Evolutionary conservation across 2,113 vertebrate genomes (phyloP).

Genomic region (Muscicapa adusta): DNA sequence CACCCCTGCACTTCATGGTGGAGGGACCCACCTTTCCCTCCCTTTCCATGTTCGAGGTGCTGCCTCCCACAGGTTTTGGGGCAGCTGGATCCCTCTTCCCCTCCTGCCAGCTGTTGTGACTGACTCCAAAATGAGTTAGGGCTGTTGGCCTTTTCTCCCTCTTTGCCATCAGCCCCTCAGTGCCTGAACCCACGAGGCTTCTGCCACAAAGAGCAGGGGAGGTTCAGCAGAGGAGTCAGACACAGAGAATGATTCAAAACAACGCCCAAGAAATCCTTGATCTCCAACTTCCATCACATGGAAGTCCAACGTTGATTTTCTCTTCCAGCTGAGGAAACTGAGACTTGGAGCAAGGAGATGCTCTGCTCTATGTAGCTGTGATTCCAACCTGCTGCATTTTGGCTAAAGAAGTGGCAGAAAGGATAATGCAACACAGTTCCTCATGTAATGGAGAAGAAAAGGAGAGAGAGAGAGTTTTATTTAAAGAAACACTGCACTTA

Average conservation of each 20-base stretch:
- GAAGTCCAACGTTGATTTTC: neutral
- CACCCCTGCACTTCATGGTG: rapidly evolving
- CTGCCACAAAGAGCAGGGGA: rapidly evolving
- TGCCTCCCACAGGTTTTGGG: neutral
- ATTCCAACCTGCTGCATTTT: neutral
- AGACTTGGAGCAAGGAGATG: neutral
- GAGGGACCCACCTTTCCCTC: neutral
- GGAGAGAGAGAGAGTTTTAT: too few relatives aligned
- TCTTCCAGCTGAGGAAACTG: neutral
- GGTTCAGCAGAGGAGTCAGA: neutral
- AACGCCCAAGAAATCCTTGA: rapidly evolving
- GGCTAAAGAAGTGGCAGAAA: too few relatives aligned
- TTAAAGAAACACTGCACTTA: too few relatives aligned
- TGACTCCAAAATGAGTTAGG: neutral
- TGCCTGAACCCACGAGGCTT: neutral
- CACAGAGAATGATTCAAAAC: neutral
- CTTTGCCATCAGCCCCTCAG: neutral
- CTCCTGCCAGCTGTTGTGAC: neutral
- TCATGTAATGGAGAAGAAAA: too few relatives aligned
- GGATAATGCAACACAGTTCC: too few relatives aligned
- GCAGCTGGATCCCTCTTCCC: neutral
- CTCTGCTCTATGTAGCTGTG: neutral
- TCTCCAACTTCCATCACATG: rapidly evolving
- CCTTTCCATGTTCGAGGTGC: neutral
- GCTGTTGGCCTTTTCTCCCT: neutral